Evolutionary conservation across 2,888 invertebrate species (phyloP).

Genomic region (Zele albiditarsus): DNA sequence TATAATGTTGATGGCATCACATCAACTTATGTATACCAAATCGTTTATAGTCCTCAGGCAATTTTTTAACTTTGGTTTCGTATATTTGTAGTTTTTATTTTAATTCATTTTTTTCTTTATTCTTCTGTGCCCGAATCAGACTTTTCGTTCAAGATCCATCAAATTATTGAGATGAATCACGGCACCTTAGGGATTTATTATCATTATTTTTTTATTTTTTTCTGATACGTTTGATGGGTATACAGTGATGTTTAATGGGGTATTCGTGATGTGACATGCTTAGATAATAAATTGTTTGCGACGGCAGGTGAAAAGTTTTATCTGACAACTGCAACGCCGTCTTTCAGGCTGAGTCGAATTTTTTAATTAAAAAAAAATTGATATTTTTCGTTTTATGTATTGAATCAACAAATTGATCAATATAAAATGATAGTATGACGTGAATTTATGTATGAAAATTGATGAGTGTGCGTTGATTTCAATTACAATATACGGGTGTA

Average conservation of each 20-base stretch:
- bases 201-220: no score
- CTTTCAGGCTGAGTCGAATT: constrained; percentile 61
- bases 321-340: constrained; percentile 58
- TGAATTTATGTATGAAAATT: no score
- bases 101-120: neutral
- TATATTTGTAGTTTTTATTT: constrained; percentile 5
- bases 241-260: neutral
- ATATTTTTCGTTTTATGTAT: neutral
- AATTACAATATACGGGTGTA: no score
- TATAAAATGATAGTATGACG: no score
- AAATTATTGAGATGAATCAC: neutral
- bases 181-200: neutral
- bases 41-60: constrained; percentile 16
- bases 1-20: neutral
- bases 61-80: neutral
- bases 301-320: constrained; percentile 60
- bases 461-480: no score
- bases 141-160: neutral
- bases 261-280: neutral
- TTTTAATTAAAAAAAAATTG: constrained; percentile 21
- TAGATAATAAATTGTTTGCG: constrained; percentile 13
- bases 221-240: no score
- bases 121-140: neutral
- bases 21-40: constrained; percentile 23
- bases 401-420: neutral